These are phyloP conservation scores for Lagopus muta DNA, from an alignment of 2,113 vertebrate species.

Conservation along the genomic window DNA sequence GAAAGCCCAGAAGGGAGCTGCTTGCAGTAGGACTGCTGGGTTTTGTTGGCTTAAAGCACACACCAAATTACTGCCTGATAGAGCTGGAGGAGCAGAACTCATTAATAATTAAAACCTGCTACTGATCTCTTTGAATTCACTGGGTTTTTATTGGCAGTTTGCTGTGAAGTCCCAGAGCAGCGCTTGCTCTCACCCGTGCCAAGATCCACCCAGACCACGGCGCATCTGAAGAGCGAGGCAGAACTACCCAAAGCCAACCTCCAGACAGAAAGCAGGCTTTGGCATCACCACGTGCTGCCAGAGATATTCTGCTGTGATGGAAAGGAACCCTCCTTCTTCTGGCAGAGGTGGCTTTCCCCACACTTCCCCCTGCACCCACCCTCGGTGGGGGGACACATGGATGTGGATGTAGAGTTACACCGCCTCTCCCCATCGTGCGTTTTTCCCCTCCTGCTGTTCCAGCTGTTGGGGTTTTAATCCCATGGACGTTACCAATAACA, in stretches of 20 bases:
- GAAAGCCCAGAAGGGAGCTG: neutral
- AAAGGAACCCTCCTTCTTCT: neutral
- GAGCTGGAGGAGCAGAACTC: neutral
- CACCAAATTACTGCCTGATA: neutral
- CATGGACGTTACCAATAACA: neutral
- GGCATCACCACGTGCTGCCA: neutral
- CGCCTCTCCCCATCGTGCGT: accelerated
- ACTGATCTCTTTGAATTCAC: neutral
- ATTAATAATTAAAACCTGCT: conserved; percentile 11
- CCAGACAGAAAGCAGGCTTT: neutral
- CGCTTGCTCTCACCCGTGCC: neutral
- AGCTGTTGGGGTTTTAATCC: neutral
- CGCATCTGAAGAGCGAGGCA: neutral
- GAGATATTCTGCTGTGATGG: neutral
- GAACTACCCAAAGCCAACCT: neutral
- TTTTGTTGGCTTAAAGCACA: neutral
- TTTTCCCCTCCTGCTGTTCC: neutral
- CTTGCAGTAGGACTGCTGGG: neutral
- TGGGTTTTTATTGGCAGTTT: neutral
- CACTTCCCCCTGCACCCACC: neutral
- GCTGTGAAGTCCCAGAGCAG: neutral
- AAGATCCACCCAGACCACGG: neutral
- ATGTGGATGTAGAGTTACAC: too few relatives aligned
- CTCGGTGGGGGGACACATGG: too few relatives aligned
- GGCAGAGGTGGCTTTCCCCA: too few relatives aligned